Conservation (phyloP, 2,113 vertebrate species). For the Plectropomus leopardus region DNA sequence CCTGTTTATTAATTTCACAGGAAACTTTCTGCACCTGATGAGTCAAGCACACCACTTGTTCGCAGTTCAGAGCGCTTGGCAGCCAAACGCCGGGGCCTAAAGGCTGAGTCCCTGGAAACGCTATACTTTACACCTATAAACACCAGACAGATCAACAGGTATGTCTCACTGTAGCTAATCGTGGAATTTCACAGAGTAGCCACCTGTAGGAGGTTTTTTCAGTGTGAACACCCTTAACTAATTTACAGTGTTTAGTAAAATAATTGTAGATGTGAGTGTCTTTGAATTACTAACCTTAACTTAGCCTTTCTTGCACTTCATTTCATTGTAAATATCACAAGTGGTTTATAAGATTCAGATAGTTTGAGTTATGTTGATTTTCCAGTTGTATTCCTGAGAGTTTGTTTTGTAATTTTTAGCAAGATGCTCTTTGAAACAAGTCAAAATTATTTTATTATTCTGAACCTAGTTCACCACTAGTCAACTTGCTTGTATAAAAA, state of each 20-base stretch:
- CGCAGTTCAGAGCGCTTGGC: conserved; percentile 83
- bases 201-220: not conserved
- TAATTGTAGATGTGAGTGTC: not conserved
- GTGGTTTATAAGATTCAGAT: not conserved
- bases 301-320: not conserved
- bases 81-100: conserved; percentile 76
- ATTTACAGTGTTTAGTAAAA: not conserved
- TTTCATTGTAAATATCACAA: not conserved
- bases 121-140: conserved; percentile 92
- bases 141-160: conserved; percentile 60
- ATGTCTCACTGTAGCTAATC: not conserved
- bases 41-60: conserved; percentile 78
- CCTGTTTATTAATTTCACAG: conserved; percentile 65
- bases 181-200: not conserved
- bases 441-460: not conserved
- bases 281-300: not conserved
- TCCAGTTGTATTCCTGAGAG: not conserved
- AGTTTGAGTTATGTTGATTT: not conserved
- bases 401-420: not conserved
- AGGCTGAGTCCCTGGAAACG: conserved; percentile 88
- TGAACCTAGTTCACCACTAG: not conserved
- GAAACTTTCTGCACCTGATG: conserved; percentile 79
- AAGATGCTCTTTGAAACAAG: not conserved
- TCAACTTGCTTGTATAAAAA: not conserved
- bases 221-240: too few species aligned